Percentiles rank a stretch among this genome's conserved stretches.
phyloP scores from a whole-genome alignment of 1,140 invertebrate species.

The Drosophila ananassae region DNA sequence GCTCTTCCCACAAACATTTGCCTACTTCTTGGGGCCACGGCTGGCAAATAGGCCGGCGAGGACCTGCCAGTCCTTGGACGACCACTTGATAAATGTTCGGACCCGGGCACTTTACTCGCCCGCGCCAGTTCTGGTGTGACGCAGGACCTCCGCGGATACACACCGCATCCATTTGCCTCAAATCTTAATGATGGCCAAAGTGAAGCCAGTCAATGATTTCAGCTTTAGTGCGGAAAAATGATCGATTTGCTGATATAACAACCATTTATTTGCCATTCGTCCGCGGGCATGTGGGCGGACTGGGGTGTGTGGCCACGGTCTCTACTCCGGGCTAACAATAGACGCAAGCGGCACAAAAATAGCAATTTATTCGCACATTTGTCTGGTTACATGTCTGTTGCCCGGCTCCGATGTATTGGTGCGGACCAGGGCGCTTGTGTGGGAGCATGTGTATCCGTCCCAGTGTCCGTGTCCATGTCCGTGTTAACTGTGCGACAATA shows the following conservation, averaged over 20 bases:
- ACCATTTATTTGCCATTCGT: constrained; percentile 39
- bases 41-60: constrained; percentile 18
- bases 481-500: constrained; percentile 63
- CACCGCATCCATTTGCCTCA: constrained; percentile 37
- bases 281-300: constrained; percentile 4
- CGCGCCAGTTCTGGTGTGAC: constrained; percentile 46
- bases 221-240: constrained; percentile 43
- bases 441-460: neutral
- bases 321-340: constrained; percentile 56
- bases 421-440: constrained; percentile 7
- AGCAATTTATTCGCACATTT: constrained; percentile 61
- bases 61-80: constrained; percentile 8
- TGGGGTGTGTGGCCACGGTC: constrained; percentile 15
- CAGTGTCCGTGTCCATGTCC: constrained; percentile 4
- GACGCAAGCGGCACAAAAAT: constrained; percentile 64
- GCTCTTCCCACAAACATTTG: constrained; percentile 28
- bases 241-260: constrained; percentile 48
- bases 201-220: constrained; percentile 31
- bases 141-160: constrained; percentile 36
- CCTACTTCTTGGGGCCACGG: constrained; percentile 37
- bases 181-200: constrained; percentile 27
- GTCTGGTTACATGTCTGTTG: constrained; percentile 47
- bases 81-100: constrained; percentile 60
- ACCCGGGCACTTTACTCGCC: neutral
- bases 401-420: constrained; percentile 8